A percentile compares a stretch with the other conserved stretches of the same genome.
These are phyloP conservation scores for Monochamus saltuarius DNA, from an alignment of 1,140 invertebrate genomes.

Conservation along the genomic window DNA sequence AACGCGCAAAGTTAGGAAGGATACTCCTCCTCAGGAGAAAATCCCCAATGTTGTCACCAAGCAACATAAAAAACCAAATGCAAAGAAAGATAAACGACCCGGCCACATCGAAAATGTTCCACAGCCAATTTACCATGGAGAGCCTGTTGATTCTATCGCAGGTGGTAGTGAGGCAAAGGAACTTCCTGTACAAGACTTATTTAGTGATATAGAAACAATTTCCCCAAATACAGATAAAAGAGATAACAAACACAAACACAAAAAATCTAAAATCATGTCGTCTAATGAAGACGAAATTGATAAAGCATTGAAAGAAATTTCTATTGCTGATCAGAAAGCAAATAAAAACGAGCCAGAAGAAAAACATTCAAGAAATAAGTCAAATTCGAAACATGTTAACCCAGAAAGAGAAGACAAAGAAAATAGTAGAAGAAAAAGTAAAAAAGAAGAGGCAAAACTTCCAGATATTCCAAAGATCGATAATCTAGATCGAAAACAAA, in stretches of 20 bases:
- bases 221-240: conserved; percentile 50
- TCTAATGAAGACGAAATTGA: conserved; percentile 59
- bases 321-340: conserved; percentile 53
- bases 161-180: conserved; percentile 37
- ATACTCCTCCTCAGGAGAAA: conserved; percentile 34
- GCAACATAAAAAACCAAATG: conserved; percentile 38
- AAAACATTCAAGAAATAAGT: conserved; percentile 35
- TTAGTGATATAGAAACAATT: conserved; percentile 38
- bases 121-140: conserved; percentile 37
- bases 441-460: too few relatives aligned
- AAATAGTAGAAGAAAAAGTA: too few relatives aligned
- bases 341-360: conserved; percentile 44
- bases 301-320: conserved; percentile 60
- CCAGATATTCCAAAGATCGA: background rate
- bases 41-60: conserved; percentile 33
- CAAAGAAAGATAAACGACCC: conserved; percentile 38
- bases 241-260: conserved; percentile 55
- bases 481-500: too few relatives aligned
- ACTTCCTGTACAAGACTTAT: conserved; percentile 37
- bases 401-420: too few relatives aligned
- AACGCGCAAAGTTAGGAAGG: conserved; percentile 28
- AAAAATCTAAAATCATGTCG: conserved; percentile 52
- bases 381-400: conserved; percentile 31
- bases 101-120: conserved; percentile 37
- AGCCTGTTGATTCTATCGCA: conserved; percentile 36